Base-by-base conservation (phyloP, 2,888 invertebrate genomes). In the Onchidella celtica region DNA sequence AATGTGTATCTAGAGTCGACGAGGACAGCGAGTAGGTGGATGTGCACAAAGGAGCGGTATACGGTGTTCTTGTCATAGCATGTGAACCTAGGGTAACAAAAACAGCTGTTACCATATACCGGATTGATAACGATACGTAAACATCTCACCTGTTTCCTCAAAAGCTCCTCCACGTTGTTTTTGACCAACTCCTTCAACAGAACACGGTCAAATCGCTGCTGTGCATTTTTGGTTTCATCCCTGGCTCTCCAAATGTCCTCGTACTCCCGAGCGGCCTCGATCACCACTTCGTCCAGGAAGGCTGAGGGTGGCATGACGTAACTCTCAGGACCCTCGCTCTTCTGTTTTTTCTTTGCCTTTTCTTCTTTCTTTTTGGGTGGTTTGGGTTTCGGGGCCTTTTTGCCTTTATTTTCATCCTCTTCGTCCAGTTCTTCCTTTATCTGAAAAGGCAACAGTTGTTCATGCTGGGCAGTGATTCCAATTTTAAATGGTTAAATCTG, bases 281-380 rank as follows among this genome's bases (percentile, higher is more conserved):
- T 24, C 0, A 78, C 36, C 14, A 24, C 24, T 3, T 66, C 34
- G 9, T 78, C 78, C 2, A 78, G 0, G 55, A 78, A 78, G n/a
- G 68, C 57, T 11, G 78, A 78, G 0, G n/a, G 2, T 59, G 4
- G 55, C 69, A 69, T 55, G 1, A 27, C 17, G 34, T 27, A 78
- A 93, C 93, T 94, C 97, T 97, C 92, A 4, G 38, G 63, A 0
- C 1, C 32, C n/a, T 98, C 98, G 86, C 95, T 95, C 84, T 91
- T 90, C 40, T 88, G 88, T 84, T 70, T 68, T 36, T 78, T 73
- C 36, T 87, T 87, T 0, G 96, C 96, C 94, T 97, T 97, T 92
- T 97, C 98, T 88, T 95, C 95, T 91, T 93, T 92, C 89, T 92
- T 91, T 88, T 97, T 97, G 85, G 96, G 96, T 11, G 91, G 92